phyloP scores from a whole-genome alignment of 2,888 invertebrate genomes.

The Synergus japonicus region DNA sequence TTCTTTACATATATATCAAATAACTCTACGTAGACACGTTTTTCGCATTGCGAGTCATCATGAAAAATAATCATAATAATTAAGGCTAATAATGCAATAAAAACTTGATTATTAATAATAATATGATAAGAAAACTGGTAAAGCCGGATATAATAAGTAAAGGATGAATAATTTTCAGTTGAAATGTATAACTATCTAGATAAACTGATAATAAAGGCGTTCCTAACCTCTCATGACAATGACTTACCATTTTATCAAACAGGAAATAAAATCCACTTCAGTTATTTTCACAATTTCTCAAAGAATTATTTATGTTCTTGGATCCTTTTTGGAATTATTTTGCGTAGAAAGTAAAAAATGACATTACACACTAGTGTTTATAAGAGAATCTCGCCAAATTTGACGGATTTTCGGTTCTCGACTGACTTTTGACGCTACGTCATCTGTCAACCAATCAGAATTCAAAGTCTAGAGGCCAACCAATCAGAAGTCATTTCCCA shows the following conservation, averaged over 20 bases:
- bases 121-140: not conserved
- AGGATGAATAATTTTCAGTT: not conserved
- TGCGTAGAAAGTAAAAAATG: conserved; percentile 15
- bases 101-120: not conserved
- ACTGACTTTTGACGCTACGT: not conserved
- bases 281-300: not conserved
- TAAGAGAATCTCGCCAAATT: not conserved
- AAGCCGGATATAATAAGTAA: not conserved
- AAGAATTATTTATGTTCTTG: not conserved
- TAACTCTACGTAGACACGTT: not conserved
- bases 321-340: conserved; percentile 6
- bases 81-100: not conserved
- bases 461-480: not conserved
- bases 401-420: conserved; percentile 21
- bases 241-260: conserved; percentile 28
- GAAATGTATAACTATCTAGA: not conserved
- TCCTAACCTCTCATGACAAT: conserved; percentile 31
- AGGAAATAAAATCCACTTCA: not conserved
- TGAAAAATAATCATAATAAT: not conserved
- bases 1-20: not conserved
- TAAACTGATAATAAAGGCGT: conserved; percentile 14
- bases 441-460: conserved; percentile 1
- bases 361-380: conserved; percentile 28
- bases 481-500: not conserved
- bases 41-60: not conserved